phyloP scores from a whole-genome alignment of 1,140 invertebrate species.

The Heliconius nattereri region DNA sequence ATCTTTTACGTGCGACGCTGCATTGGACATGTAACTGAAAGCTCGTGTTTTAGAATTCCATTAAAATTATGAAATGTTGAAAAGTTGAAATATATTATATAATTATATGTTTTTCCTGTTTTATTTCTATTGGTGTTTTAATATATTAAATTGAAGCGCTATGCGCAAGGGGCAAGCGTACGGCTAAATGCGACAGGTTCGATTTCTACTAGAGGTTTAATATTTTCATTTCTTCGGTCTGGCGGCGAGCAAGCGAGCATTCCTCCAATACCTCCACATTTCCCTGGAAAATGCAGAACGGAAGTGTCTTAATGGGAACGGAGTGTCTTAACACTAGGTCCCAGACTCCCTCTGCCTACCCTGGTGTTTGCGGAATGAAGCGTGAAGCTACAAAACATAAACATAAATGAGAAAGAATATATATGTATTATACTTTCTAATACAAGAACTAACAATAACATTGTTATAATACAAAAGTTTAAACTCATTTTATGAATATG shows the following conservation, averaged over 20 bases:
- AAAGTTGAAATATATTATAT: neutral
- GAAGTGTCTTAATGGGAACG: neutral
- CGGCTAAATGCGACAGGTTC: too few relatives aligned
- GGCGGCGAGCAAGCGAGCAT: neutral
- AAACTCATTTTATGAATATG: slow-evolving; percentile 10
- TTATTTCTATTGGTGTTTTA: neutral
- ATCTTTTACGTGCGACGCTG: slow-evolving; percentile 35
- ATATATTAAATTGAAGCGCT: too few relatives aligned
- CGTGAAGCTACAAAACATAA: too few relatives aligned
- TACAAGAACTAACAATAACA: neutral
- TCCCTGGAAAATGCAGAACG: too few relatives aligned
- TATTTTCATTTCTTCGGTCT: neutral
- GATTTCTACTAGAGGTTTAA: too few relatives aligned
- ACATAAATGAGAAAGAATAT: neutral
- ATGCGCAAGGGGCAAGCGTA: too few relatives aligned
- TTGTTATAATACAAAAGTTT: slow-evolving; percentile 5
- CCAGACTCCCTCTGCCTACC: too few relatives aligned
- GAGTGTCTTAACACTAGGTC: neutral
- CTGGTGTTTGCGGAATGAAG: too few relatives aligned
- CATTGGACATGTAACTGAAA: slow-evolving; percentile 28
- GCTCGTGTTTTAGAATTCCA: slow-evolving; percentile 15
- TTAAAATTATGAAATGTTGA: slow-evolving; percentile 14
- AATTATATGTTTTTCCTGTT: neutral
- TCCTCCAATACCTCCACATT: too few relatives aligned
- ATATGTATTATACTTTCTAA: neutral